phyloP scores from a whole-genome alignment of 2,888 invertebrate species.

The Patella ulyssiponensis region DNA sequence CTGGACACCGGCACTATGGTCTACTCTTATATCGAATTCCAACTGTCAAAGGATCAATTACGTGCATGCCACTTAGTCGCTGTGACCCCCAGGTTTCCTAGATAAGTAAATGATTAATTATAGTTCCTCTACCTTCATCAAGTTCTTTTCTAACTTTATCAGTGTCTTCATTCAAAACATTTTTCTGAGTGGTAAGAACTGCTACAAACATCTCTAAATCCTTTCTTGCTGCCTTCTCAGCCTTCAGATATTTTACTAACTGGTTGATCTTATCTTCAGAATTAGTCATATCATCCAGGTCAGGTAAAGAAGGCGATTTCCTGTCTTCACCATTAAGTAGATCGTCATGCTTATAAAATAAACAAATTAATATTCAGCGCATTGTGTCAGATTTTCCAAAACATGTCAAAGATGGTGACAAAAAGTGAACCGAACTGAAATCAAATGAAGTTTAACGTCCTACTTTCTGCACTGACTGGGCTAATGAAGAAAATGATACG shows the following conservation, averaged over 20 bases:
- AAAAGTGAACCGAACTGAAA: background rate
- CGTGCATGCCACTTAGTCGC: too few species aligned
- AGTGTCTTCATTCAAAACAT: slow-evolving; percentile 73
- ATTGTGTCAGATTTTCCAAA: background rate
- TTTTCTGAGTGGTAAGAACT: slow-evolving; percentile 74
- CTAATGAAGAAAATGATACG: too few species aligned
- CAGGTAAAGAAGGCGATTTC: slow-evolving; percentile 58
- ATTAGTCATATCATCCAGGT: slow-evolving; percentile 55
- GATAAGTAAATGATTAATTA: too few species aligned
- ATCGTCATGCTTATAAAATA: background rate
- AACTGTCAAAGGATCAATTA: too few species aligned
- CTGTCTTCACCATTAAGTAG: slow-evolving; percentile 22
- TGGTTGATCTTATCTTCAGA: slow-evolving; percentile 69
- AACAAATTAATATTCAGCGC: background rate
- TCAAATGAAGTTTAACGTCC: too few species aligned
- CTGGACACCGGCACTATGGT: too few species aligned
- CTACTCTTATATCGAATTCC: too few species aligned
- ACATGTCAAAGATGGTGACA: background rate
- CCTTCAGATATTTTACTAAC: slow-evolving; percentile 72
- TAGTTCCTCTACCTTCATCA: slow-evolving; percentile 65
- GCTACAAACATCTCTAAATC: slow-evolving; percentile 76
- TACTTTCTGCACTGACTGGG: too few species aligned
- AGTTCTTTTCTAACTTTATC: slow-evolving; percentile 71
- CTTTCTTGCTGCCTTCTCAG: slow-evolving; percentile 72
- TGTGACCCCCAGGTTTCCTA: too few species aligned